Base-by-base conservation (phyloP, 2,888 invertebrate genomes). In the Pycnomerus fuliginosus region DNA sequence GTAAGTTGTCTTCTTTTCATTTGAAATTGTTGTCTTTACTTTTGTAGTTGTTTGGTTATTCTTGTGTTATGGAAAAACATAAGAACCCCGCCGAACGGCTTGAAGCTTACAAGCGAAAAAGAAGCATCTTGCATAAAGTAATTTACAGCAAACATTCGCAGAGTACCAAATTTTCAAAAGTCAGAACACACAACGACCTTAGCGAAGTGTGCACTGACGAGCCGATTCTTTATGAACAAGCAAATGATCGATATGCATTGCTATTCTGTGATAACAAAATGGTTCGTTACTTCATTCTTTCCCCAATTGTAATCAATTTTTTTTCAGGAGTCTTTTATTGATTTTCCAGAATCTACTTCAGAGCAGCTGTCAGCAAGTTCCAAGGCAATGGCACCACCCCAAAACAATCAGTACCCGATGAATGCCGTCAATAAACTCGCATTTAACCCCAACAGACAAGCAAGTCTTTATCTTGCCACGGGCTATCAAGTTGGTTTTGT, bases 401-500 rank as follows among this genome's bases (percentile, higher is more conserved):
- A 16, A 7, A 43, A 33, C 13, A 59, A 66, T 48, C 47, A 62
- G 23, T 71, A 71, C 48, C 65, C 69, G 0, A 45, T 72, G 27
- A 60, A 61, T 32, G 48, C 63, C 7, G 53, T 71, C 33, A 70
- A 62, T 31, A 67, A 71, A 64, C 62, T 76, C 11, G 60, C 60
- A 12, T 71, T 72, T 62, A 77, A 77, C 60, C 74, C 74, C 2
- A 77, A 77, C 53, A 43, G 58, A 35, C 62, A 69, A 13, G 69
- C 74, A 5, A 72, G 67, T 55, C 53, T 66, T 8, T 74, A 70
- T 65, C 61, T 71, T 16, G 74, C 73, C 13, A 58, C 66, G 11
- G 76, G 74, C n/a, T 73, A 72, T 52, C 73, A 76, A 48, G 68
- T 70, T 22, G 77, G 77, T n/a, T 67, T 77, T 46, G 64, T 75